Evolutionary conservation across 2,797 vertebrate genomes (phyloP).

Genomic region (Microcaecilia unicolor): DNA sequence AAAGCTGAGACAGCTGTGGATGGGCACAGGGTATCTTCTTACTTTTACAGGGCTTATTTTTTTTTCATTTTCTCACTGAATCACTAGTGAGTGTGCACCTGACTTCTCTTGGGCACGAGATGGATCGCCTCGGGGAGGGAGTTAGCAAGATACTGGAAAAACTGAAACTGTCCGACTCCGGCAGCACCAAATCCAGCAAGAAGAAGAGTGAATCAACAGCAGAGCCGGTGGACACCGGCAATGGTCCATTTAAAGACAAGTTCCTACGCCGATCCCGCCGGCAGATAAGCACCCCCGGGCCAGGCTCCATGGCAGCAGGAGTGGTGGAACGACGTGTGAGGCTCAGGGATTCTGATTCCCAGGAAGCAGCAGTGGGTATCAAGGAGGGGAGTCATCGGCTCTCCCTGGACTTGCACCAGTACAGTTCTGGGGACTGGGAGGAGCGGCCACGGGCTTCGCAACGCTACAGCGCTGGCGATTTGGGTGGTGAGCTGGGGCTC

Average conservation of each 20-base stretch:
- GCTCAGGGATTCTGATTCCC: constrained; percentile 17
- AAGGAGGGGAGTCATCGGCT: constrained; percentile 52
- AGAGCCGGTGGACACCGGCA: constrained; percentile 37
- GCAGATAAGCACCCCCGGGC: constrained; percentile 41
- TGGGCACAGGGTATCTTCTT: too few relatives aligned
- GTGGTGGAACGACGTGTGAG: too few relatives aligned
- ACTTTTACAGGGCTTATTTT: too few relatives aligned
- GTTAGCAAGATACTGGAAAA: constrained; percentile 70
- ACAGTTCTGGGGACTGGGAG: constrained; percentile 46
- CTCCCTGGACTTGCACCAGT: constrained; percentile 71
- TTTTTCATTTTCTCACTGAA: constrained; percentile 13
- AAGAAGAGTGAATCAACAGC: constrained; percentile 48
- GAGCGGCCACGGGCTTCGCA: constrained; percentile 48
- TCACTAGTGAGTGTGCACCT: constrained; percentile 24
- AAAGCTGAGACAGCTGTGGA: too few relatives aligned
- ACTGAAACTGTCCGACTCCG: constrained; percentile 70
- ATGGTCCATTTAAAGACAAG: constrained; percentile 45
- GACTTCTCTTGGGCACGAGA: constrained; percentile 30
- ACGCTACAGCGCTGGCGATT: constrained; percentile 65
- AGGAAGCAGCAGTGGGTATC: too few relatives aligned
- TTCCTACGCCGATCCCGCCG: constrained; percentile 47
- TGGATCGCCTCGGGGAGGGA: constrained; percentile 67
- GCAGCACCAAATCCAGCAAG: constrained; percentile 67
- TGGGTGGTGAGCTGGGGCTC: too few relatives aligned
- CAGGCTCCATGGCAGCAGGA: constrained; percentile 36